Evolutionary conservation across 2,113 vertebrate species (phyloP).

Genomic region (Thamnophis sirtalis): DNA sequence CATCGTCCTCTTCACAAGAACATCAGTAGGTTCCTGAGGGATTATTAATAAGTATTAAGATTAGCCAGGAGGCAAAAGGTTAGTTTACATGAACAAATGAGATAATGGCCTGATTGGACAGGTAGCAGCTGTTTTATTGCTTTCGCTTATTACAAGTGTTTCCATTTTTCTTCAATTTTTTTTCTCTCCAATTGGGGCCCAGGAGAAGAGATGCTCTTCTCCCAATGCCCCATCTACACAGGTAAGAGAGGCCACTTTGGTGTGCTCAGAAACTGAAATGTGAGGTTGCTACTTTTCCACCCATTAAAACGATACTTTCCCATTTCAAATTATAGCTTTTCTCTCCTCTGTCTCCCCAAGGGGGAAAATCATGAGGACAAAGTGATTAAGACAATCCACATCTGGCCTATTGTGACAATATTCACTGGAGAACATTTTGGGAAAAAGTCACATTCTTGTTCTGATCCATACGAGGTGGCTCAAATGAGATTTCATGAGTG

Average conservation of each 20-base stretch:
- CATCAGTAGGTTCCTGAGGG: conserved; percentile 11
- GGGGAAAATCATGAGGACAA: neutral
- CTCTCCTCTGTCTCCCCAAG: neutral
- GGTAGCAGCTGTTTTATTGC: conserved; percentile 48
- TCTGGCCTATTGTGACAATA: conserved; percentile 15
- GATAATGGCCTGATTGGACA: conserved; percentile 36
- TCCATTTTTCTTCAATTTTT: neutral
- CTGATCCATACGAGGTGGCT: conserved; percentile 57
- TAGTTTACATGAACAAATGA: neutral
- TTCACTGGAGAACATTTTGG: conserved; percentile 44
- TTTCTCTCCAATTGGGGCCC: neutral
- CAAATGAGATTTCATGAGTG: conserved; percentile 47
- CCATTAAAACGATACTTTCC: neutral
- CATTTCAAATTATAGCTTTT: neutral
- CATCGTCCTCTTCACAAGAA: neutral
- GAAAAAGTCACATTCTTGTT: conserved; percentile 54
- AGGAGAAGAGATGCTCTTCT: neutral
- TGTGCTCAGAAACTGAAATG: neutral
- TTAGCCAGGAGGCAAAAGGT: neutral
- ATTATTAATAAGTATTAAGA: conserved; percentile 1
- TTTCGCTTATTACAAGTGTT: neutral
- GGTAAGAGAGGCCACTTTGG: conserved; percentile 10
- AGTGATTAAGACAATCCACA: neutral
- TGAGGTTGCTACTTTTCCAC: neutral
- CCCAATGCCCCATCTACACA: neutral